Evolutionary conservation across 2,888 invertebrate species (phyloP).

Genomic region (Phyllotreta cruciferae): DNA sequence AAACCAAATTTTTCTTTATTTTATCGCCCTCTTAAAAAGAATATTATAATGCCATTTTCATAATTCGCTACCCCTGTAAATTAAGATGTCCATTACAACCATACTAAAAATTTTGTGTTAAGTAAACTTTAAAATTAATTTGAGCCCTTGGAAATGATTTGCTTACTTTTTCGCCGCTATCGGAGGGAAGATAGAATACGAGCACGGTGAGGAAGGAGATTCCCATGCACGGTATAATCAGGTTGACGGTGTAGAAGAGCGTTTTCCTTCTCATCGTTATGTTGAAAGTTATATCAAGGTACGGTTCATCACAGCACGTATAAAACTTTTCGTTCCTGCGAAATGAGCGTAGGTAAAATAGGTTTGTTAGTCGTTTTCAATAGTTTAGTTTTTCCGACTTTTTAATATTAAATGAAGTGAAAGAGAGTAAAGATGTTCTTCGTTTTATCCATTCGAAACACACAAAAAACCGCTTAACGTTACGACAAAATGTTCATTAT

Average conservation of each 20-base stretch:
- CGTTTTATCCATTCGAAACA: background rate
- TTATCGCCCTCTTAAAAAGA: too few species aligned
- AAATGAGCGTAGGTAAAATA: slow-evolving; percentile 35
- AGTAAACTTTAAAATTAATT: too few species aligned
- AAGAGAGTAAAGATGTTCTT: too few species aligned
- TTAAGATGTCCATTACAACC: too few species aligned
- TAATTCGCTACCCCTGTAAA: too few species aligned
- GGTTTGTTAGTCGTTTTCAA: background rate
- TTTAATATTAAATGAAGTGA: background rate
- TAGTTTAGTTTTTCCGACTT: background rate
- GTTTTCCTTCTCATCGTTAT: slow-evolving; percentile 96
- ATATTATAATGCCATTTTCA: too few species aligned
- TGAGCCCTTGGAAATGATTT: background rate
- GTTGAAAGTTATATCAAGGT: slow-evolving; percentile 95
- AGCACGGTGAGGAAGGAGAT: slow-evolving; percentile 96
- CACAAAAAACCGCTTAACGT: background rate
- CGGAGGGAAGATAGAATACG: slow-evolving; percentile 96
- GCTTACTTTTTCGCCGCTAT: slow-evolving; percentile 95
- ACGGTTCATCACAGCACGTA: slow-evolving; percentile 97
- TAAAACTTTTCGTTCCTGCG: slow-evolving; percentile 90
- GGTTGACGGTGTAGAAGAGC: slow-evolving; percentile 95
- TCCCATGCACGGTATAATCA: slow-evolving; percentile 96
- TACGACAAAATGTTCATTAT: too few species aligned
- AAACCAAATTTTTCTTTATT: too few species aligned
- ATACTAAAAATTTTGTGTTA: too few species aligned